These are phyloP conservation scores for Allolobophora icterica DNA, from an alignment of 2,888 invertebrate species.

Conservation along the genomic window DNA sequence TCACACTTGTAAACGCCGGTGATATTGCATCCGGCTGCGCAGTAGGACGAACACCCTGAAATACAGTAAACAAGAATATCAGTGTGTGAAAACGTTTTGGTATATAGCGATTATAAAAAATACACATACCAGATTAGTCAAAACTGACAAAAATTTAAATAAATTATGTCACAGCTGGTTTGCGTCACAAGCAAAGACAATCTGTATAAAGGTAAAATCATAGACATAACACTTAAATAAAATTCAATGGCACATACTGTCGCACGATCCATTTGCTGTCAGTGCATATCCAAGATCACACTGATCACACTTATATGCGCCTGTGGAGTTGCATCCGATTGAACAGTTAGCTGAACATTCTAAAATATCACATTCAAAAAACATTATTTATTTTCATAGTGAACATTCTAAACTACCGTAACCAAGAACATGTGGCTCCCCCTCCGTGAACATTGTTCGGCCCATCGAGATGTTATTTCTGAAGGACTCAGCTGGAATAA, in stretches of 20 bases:
- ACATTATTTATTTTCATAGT: too few relatives aligned
- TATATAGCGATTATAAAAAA: too few relatives aligned
- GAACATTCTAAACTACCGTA: too few relatives aligned
- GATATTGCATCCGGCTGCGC: neutral
- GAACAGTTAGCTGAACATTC: neutral
- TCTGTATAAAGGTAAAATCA: too few relatives aligned
- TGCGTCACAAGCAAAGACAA: too few relatives aligned
- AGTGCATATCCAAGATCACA: neutral
- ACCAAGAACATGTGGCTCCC: too few relatives aligned
- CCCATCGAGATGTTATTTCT: too few relatives aligned
- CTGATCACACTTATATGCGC: neutral
- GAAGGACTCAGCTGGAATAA: too few relatives aligned
- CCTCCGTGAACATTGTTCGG: neutral
- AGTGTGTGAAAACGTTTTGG: too few relatives aligned
- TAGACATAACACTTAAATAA: neutral
- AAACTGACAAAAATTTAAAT: too few relatives aligned
- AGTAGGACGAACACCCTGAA: neutral
- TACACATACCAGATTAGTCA: too few relatives aligned
- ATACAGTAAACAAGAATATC: neutral
- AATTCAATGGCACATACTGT: neutral
- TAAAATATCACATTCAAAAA: neutral
- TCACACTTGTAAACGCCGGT: neutral
- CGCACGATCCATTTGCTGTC: neutral
- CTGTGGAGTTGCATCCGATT: neutral
- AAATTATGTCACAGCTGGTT: too few relatives aligned